These are phyloP conservation scores for Protonibea diacanthus DNA, from an alignment of 2,797 vertebrate species.

Conservation along the genomic window DNA sequence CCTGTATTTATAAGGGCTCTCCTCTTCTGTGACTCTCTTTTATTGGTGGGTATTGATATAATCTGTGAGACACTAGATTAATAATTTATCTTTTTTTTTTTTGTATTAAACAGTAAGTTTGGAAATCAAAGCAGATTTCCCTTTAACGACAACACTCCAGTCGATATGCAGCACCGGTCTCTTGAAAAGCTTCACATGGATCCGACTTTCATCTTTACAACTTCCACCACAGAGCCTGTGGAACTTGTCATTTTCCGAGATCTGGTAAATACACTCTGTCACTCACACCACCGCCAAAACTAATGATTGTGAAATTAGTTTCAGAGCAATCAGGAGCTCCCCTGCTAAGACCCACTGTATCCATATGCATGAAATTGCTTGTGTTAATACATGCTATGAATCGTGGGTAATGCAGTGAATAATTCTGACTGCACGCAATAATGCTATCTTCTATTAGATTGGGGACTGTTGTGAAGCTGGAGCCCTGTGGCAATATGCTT, in stretches of 20 bases:
- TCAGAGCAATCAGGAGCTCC: slow-evolving; percentile 96
- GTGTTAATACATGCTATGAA: slow-evolving; percentile 98
- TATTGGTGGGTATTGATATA: slow-evolving; percentile 13
- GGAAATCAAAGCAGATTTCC: not conserved
- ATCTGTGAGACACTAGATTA: not conserved
- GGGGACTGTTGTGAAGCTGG: slow-evolving; percentile 86
- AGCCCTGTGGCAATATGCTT: slow-evolving; percentile 92
- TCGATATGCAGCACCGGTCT: not conserved
- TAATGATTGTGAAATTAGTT: slow-evolving; percentile 99
- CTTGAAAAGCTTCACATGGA: slow-evolving; percentile 67
- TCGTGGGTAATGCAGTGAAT: slow-evolving; percentile 98
- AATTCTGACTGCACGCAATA: slow-evolving; percentile 95
- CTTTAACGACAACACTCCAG: not conserved
- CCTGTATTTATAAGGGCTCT: slow-evolving; percentile 49
- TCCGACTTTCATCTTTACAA: slow-evolving; percentile 80
- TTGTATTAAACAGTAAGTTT: slow-evolving; percentile 12
- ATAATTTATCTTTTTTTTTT: not conserved
- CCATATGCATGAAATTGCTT: slow-evolving; percentile 99
- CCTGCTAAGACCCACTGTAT: slow-evolving; percentile 97
- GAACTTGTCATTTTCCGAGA: slow-evolving; percentile 71
- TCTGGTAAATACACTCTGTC: slow-evolving; percentile 76
- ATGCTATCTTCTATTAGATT: slow-evolving; percentile 95
- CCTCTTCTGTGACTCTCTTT: slow-evolving; percentile 22
- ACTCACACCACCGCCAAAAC: slow-evolving; percentile 88
- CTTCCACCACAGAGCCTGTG: slow-evolving; percentile 53